Conservation (phyloP, 2,797 vertebrate genomes). For the Sebastiscus albofasciatus region DNA sequence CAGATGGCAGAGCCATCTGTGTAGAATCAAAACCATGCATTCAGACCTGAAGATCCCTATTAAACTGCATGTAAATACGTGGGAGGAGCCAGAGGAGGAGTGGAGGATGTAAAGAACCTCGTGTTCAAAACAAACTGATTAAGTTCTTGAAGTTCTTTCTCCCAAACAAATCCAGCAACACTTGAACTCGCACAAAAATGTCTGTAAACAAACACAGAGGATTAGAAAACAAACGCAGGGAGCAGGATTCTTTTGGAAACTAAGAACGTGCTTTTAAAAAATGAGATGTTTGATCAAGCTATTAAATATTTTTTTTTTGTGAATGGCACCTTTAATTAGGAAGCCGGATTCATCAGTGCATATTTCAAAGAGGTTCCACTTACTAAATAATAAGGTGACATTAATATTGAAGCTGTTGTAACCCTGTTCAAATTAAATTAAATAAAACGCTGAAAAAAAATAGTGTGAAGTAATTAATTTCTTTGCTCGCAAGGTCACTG, state of each 20-base stretch:
- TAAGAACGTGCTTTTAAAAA: constrained; percentile 25
- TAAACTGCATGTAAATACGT: constrained; percentile 78
- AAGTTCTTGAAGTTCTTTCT: constrained; percentile 64
- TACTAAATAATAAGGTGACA: constrained; percentile 65
- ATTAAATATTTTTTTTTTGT: constrained; percentile 43
- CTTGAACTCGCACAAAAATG: constrained; percentile 52
- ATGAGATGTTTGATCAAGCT: constrained; percentile 46
- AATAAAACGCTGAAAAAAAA: constrained; percentile 47
- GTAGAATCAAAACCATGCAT: constrained; percentile 84
- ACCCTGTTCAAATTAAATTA: constrained; percentile 61
- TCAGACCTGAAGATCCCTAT: constrained; percentile 83
- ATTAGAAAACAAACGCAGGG: constrained; percentile 41
- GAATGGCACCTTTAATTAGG: constrained; percentile 70
- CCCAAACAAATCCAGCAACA: constrained; percentile 59
- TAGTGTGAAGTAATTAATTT: constrained; percentile 57
- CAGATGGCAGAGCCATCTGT: constrained; percentile 85
- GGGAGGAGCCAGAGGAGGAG: constrained; percentile 77
- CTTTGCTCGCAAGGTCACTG: constrained; percentile 43
- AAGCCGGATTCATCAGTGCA: constrained; percentile 51
- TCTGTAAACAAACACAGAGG: constrained; percentile 62
- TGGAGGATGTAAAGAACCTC: constrained; percentile 76
- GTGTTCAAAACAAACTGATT: constrained; percentile 80
- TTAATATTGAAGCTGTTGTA: constrained; percentile 55
- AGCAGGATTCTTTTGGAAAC: constrained; percentile 35
- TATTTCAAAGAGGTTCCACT: constrained; percentile 59